A percentile compares a stretch with the other conserved stretches of the same genome.
phyloP scores from a whole-genome alignment of 2,888 invertebrate genomes.

The Phaonia tiefii region DNA sequence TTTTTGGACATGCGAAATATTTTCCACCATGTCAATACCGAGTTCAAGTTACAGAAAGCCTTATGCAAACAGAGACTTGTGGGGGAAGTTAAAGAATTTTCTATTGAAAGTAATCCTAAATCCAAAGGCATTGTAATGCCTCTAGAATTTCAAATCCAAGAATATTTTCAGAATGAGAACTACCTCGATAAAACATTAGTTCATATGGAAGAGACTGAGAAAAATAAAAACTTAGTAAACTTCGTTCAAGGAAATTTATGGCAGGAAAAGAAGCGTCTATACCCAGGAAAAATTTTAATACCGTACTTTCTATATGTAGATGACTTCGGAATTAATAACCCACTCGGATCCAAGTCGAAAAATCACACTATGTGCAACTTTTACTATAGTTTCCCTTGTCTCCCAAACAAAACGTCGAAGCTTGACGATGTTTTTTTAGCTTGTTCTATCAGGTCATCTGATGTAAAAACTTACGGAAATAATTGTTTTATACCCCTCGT shows the following conservation, averaged over 20 bases:
- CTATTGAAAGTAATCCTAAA: no score
- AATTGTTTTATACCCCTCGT: conserved; percentile 39
- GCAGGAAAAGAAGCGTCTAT: neutral
- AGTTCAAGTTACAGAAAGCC: conserved; percentile 23
- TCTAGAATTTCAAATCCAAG: conserved; percentile 24
- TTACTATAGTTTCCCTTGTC: conserved; percentile 39
- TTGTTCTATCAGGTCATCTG: neutral
- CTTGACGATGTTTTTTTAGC: conserved; percentile 20
- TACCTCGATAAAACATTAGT: neutral
- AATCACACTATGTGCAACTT: conserved; percentile 21
- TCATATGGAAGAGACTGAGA: conserved; percentile 11
- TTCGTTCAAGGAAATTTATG: conserved; percentile 39
- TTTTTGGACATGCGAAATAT: no score
- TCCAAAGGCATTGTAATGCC: neutral
- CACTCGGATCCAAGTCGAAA: conserved; percentile 24
- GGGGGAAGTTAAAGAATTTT: no score
- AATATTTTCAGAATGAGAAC: conserved; percentile 16
- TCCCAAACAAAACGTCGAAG: conserved; percentile 9
- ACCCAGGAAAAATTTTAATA: conserved; percentile 27
- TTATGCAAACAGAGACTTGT: no score
- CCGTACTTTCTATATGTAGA: conserved; percentile 46
- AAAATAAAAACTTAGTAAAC: conserved; percentile 4
- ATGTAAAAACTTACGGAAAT: conserved; percentile 49
- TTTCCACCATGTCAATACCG: neutral
- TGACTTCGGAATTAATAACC: conserved; percentile 45